These are phyloP conservation scores for Thryonomys swinderianus DNA, from an alignment of 2,113 vertebrate species.

Conservation along the genomic window DNA sequence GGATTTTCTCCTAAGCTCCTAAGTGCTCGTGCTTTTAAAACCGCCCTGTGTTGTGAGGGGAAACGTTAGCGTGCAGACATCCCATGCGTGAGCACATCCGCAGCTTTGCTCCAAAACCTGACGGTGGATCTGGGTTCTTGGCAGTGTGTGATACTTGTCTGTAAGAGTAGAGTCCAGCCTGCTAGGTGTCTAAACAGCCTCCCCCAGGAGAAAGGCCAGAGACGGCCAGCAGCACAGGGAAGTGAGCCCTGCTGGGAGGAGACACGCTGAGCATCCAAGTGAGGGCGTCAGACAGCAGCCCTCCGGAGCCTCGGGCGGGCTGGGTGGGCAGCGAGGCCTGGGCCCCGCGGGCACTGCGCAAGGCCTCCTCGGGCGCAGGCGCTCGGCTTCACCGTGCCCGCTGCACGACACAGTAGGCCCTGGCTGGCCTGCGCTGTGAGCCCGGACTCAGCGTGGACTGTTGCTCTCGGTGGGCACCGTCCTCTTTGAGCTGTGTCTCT, in stretches of 20 bases:
- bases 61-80: constrained; percentile 56
- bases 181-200: neutral
- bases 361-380: too few relatives aligned
- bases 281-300: neutral
- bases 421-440: neutral
- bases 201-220: neutral
- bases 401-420: rapidly evolving
- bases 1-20: constrained; percentile 69
- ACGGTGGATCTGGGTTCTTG: neutral
- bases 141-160: neutral
- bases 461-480: too few relatives aligned
- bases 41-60: constrained; percentile 61
- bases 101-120: neutral
- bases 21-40: constrained; percentile 40
- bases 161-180: neutral
- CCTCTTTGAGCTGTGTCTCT: neutral
- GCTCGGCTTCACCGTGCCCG: too few relatives aligned
- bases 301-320: too few relatives aligned
- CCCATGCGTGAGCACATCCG: neutral
- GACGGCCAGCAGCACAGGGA: rapidly evolving
- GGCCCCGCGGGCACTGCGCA: rapidly evolving
- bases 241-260: neutral
- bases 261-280: too few relatives aligned
- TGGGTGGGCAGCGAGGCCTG: too few relatives aligned
- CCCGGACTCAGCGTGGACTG: neutral